phyloP scores from a whole-genome alignment of 1,140 invertebrate species.

The Drosophila sechellia region DNA sequence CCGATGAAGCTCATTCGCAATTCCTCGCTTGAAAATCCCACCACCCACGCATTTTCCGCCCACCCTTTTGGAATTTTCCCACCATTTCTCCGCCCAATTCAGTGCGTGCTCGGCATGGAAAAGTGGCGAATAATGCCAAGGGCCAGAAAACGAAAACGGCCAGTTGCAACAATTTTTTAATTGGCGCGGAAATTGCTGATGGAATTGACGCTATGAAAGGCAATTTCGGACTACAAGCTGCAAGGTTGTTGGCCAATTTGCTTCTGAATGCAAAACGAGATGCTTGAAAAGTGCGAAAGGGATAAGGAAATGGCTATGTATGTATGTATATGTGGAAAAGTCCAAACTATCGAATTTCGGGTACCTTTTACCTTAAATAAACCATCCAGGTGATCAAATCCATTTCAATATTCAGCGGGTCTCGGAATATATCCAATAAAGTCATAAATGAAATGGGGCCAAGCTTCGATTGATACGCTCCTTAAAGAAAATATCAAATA shows the following conservation, averaged over 20 bases:
- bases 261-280: slow-evolving; percentile 33
- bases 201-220: slow-evolving; percentile 71
- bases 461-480: slow-evolving; percentile 2
- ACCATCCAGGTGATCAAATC: too few species aligned
- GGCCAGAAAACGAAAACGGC: slow-evolving; percentile 38
- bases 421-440: neutral
- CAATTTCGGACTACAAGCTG: slow-evolving; percentile 48
- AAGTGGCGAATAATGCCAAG: slow-evolving; percentile 55
- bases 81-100: neutral
- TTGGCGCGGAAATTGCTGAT: slow-evolving; percentile 77
- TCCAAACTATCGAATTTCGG: neutral
- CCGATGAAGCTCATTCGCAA: slow-evolving; percentile 16
- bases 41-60: slow-evolving; percentile 5
- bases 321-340: neutral
- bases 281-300: neutral
- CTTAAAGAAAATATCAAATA: slow-evolving; percentile 4
- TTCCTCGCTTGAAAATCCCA: slow-evolving; percentile 7
- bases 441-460: neutral
- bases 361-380: neutral
- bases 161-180: slow-evolving; percentile 73
- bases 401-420: neutral
- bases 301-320: neutral
- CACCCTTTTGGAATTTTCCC: neutral
- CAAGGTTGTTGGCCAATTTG: slow-evolving; percentile 45
- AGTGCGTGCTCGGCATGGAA: slow-evolving; percentile 70